Evolutionary conservation across 1,140 invertebrate genomes (phyloP), one percentile per base, ranked within the genome.

Genomic region (Drosophila bocqueti): DNA sequence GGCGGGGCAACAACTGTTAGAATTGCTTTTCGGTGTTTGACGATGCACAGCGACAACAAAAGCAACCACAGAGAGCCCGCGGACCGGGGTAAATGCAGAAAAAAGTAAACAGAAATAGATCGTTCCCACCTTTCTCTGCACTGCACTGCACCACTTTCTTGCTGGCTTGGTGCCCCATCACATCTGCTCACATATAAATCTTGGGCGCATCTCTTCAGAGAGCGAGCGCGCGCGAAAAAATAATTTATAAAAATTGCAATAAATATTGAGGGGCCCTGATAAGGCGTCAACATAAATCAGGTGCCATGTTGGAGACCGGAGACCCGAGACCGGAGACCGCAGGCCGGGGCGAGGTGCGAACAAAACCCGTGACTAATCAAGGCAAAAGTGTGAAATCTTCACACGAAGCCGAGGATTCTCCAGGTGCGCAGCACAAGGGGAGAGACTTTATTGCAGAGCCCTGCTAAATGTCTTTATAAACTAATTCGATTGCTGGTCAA

Each of bases 251-350:
- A 83, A 86, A 80, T 90, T 91, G 86, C 85, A 85, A 90, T 90
- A 90, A 90, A 90, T 90, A 90, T 90, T 91, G 86, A 85, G 79
- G 68, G 80, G 67, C 80, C 45, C 80, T 90, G 85, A 90, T 90
- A 90, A 90, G 86, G 86, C 85, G 85, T 90, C 85, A 90, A 79
- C 86, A 90, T 90, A 90, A 90, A 90, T 90, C 85, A 90, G 84
- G 55, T 89, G 81, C 76, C 76, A 76, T 72, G 80, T 76, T 45
- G 65, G 45, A 57, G 57, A 47, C 55, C 65, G 31, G 49, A 16
- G 36, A 47, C 3, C 34, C n/a, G 45, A 57, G 57, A 47, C 55
- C 65, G 31, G 49, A 16, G 36, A 47, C 3, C 34, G 29, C 31
- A n/a, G 31, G 29, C 2, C 34, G 36, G 43, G 21, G 58, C 40